Evolutionary conservation across 2,888 invertebrate species (phyloP), one percentile per base, ranked within the genome.

Genomic region (Temnothorax unifasciatus): DNA sequence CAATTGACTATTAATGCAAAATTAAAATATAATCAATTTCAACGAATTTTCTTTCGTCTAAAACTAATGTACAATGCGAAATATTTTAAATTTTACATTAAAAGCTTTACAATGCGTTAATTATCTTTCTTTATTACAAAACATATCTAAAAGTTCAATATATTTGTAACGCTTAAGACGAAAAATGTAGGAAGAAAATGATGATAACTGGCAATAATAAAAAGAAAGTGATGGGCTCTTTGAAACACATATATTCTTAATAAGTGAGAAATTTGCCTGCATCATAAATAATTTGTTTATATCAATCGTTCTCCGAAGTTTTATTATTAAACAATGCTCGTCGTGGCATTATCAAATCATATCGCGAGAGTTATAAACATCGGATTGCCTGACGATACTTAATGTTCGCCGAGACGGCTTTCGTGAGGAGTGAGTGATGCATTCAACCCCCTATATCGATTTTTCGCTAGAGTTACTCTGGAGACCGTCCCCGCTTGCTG

Each of bases 391-490:
- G 11, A n/a, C 25, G 15, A 34, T 54, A 21, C 29, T 57, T 71
- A 18, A 57, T 18, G 15, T 59, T 81, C 21, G 38, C 29, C 66
- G 38, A 83, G 66, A 74, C 59, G 54, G 66, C 74, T 81, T 82
- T 66, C 66, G 77, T 71, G 84, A 59, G 61, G 50, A 68, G 29
- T 74, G 77, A 85, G n/a, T 64, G 83, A 82, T 88, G 83, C 66
- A 83, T 82, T 87, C 84, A 82, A 74, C 81, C 82, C 82, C 71
- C 15, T 38, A 61, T 90, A 90, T 90, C 86, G 89, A 90, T 90
- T 85, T 88, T 87, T 84, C 44, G 73, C 74, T 71, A 79, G 68
- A 73, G 86, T 85, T 87, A 88, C 89, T 88, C 83, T 75, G 85
- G 85, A 86, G 83, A 90, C 89, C 86, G 74, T 50, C 59, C 59